These are phyloP conservation scores for Linyphia triangularis DNA, from an alignment of 2,888 invertebrate species.

Conservation along the genomic window DNA sequence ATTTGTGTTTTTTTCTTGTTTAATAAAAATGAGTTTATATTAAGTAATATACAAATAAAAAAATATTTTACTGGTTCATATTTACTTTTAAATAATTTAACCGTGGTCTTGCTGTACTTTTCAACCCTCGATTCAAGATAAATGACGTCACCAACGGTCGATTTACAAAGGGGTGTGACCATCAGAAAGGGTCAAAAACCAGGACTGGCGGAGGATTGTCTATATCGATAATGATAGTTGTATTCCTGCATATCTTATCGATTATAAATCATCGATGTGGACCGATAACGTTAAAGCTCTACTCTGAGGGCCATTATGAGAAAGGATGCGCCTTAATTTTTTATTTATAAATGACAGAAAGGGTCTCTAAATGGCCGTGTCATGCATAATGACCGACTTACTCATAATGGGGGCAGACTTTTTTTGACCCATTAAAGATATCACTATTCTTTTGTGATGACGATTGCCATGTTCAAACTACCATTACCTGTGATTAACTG, in stretches of 20 bases:
- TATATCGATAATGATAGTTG: slow-evolving; percentile 39
- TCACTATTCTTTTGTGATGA: neutral
- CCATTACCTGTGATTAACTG: neutral
- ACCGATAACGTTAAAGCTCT: slow-evolving; percentile 4
- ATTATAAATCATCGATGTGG: slow-evolving; percentile 18
- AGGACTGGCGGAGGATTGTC: slow-evolving; percentile 30
- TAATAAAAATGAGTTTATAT: no score
- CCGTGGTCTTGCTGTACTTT: neutral
- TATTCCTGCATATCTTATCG: slow-evolving; percentile 42
- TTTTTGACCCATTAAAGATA: neutral
- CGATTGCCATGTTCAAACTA: slow-evolving; percentile 3
- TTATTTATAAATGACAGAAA: slow-evolving; percentile 7
- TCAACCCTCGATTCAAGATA: neutral
- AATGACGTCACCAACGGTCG: slow-evolving; percentile 14
- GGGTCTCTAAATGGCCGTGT: neutral
- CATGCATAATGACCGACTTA: neutral
- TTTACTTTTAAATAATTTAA: slow-evolving; percentile 2
- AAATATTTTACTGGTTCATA: neutral
- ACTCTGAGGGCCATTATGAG: slow-evolving; percentile 17
- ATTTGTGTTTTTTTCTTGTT: no score
- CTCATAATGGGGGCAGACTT: neutral
- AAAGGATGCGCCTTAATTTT: slow-evolving; percentile 7
- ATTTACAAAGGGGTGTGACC: slow-evolving; percentile 46
- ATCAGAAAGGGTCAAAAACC: slow-evolving; percentile 27
- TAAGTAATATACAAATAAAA: no score